Conservation (phyloP, 2,113 vertebrate species). For the Acanthisitta chloris region DNA sequence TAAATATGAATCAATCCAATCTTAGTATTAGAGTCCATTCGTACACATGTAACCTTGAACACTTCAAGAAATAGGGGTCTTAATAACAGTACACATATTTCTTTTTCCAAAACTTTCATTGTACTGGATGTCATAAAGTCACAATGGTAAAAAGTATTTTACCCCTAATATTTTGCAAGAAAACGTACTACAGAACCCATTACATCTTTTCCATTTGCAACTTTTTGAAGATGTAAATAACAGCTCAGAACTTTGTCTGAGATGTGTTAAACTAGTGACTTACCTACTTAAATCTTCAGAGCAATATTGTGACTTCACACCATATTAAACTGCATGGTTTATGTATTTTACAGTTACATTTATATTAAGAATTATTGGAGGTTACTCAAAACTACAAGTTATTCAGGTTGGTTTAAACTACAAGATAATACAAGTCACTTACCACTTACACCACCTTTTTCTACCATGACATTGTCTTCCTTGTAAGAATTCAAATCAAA, state of each 20-base stretch:
- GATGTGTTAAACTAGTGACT: not conserved
- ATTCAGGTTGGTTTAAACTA: not conserved
- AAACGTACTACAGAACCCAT: not conserved
- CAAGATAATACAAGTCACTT: not conserved
- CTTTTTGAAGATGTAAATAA: not conserved
- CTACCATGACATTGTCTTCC: not conserved
- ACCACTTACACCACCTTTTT: slow-evolving; percentile 39
- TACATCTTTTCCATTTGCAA: not conserved
- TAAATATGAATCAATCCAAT: not conserved
- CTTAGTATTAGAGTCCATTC: not conserved
- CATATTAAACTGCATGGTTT: not conserved
- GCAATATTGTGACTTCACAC: not conserved
- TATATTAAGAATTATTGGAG: not conserved
- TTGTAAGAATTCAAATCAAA: slow-evolving; percentile 72
- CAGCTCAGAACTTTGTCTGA: not conserved
- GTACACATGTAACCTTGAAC: not conserved
- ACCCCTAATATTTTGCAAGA: not conserved
- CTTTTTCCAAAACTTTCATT: not conserved
- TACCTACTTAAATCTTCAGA: not conserved
- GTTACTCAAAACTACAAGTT: not conserved
- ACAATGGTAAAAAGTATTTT: not conserved
- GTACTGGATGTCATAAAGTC: not conserved
- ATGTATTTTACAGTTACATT: not conserved
- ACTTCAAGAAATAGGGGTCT: not conserved
- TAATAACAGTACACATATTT: not conserved